A percentile compares a stretch with the other conserved stretches of the same genome.
These are phyloP conservation scores for Ectemnius cavifrons DNA, from an alignment of 2,888 invertebrate species.

Conservation along the genomic window DNA sequence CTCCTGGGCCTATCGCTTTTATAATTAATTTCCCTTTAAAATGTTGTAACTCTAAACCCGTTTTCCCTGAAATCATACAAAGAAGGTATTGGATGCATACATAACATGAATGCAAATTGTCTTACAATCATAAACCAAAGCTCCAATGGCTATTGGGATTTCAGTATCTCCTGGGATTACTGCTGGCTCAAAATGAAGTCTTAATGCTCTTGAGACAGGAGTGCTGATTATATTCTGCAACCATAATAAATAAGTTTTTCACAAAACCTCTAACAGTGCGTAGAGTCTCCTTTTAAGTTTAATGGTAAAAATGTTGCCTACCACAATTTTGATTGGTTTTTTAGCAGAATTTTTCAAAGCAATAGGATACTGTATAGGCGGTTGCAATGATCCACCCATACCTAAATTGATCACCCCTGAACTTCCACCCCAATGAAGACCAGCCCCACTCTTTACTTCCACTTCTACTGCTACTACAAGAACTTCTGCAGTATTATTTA, in stretches of 20 bases:
- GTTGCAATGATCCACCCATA: slow-evolving; percentile 85
- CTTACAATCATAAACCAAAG: slow-evolving; percentile 85
- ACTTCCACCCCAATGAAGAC: slow-evolving; percentile 88
- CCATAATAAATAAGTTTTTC: slow-evolving; percentile 8
- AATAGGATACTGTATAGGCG: slow-evolving; percentile 82
- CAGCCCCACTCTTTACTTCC: slow-evolving; percentile 85
- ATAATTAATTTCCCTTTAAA: slow-evolving; percentile 81
- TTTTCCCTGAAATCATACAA: slow-evolving; percentile 78
- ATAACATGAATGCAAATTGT: background rate
- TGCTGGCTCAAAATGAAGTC: slow-evolving; percentile 83
- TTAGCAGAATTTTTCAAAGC: slow-evolving; percentile 85
- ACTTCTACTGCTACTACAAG: slow-evolving; percentile 91
- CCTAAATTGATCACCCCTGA: slow-evolving; percentile 89
- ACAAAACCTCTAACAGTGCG: background rate
- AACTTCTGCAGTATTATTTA: slow-evolving; percentile 83
- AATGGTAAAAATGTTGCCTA: slow-evolving; percentile 68
- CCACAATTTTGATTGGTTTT: slow-evolving; percentile 84
- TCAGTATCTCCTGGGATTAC: slow-evolving; percentile 83
- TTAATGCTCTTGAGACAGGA: slow-evolving; percentile 83
- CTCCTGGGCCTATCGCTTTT: slow-evolving; percentile 76
- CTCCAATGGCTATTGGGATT: slow-evolving; percentile 83
- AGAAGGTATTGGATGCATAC: background rate
- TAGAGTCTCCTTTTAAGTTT: too few species aligned
- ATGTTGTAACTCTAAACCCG: slow-evolving; percentile 80
- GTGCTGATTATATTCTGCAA: slow-evolving; percentile 80